Evolutionary conservation across 2,888 invertebrate species (phyloP).

Genomic region (Drosophila helvetica): DNA sequence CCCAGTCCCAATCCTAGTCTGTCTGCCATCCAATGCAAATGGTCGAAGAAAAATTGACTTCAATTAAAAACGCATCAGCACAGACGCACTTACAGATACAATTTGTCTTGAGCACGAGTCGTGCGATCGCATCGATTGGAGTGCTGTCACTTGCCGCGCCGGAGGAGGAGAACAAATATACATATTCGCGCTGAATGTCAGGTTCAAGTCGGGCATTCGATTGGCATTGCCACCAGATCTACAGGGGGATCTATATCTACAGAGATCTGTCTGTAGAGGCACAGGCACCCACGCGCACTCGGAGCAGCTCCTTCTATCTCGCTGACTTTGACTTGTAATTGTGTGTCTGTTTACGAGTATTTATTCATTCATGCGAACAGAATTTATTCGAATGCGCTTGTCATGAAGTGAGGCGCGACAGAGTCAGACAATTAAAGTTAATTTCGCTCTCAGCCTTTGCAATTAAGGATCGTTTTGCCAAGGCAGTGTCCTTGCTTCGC

Average conservation of each 20-base stretch:
- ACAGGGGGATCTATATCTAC: slow-evolving; percentile 16
- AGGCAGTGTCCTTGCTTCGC: slow-evolving; percentile 64
- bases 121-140: slow-evolving; percentile 38
- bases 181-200: slow-evolving; percentile 67
- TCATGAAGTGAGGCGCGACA: slow-evolving; percentile 32
- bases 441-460: not conserved
- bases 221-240: slow-evolving; percentile 47
- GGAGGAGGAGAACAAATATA: slow-evolving; percentile 31
- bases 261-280: slow-evolving; percentile 30
- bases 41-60: slow-evolving; percentile 63
- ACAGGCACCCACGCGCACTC: slow-evolving; percentile 66
- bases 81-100: slow-evolving; percentile 21
- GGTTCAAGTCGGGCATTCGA: slow-evolving; percentile 72
- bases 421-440: slow-evolving; percentile 63
- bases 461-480: slow-evolving; percentile 64
- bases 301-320: slow-evolving; percentile 55
- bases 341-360: slow-evolving; percentile 36
- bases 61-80: slow-evolving; percentile 77
- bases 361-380: slow-evolving; percentile 19
- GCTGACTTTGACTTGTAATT: slow-evolving; percentile 75
- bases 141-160: slow-evolving; percentile 52
- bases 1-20: not conserved
- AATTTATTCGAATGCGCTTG: slow-evolving; percentile 50
- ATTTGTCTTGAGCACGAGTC: slow-evolving; percentile 2
- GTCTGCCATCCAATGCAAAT: slow-evolving; percentile 55